Conservation (phyloP, 2,113 vertebrate species). For the Phodopus roborovskii region DNA sequence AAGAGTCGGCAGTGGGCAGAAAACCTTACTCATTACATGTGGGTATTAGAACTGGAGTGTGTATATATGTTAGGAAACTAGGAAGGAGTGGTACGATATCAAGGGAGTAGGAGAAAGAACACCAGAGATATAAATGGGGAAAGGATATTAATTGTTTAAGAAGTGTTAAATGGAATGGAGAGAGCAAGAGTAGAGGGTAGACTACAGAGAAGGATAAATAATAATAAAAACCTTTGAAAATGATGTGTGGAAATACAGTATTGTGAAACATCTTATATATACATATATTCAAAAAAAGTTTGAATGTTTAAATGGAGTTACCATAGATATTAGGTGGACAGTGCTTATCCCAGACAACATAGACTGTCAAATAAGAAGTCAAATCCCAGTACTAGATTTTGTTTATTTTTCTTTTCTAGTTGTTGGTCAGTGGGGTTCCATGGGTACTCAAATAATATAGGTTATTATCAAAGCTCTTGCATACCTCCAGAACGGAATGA, state of each 20-base stretch:
- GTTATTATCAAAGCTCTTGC: background rate
- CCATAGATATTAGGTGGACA: background rate
- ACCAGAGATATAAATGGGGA: background rate
- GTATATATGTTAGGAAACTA: background rate
- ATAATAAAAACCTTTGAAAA: background rate
- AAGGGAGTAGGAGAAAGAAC: background rate
- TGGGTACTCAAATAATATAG: background rate
- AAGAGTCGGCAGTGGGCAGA: no score
- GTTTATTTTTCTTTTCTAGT: background rate
- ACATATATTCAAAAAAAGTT: background rate
- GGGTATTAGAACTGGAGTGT: background rate
- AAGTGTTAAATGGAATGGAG: background rate
- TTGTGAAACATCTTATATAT: background rate
- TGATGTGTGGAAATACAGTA: background rate
- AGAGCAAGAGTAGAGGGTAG: background rate
- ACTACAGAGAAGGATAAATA: background rate
- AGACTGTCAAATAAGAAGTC: background rate
- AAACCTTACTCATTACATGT: no score
- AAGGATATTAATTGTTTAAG: background rate
- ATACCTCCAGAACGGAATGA: background rate
- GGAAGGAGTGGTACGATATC: background rate
- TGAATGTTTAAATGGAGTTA: background rate
- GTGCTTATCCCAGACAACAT: background rate
- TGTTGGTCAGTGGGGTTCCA: background rate
- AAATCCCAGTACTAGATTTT: background rate